Conservation (phyloP, 2,888 invertebrate genomes). For the Amiota mariae region DNA sequence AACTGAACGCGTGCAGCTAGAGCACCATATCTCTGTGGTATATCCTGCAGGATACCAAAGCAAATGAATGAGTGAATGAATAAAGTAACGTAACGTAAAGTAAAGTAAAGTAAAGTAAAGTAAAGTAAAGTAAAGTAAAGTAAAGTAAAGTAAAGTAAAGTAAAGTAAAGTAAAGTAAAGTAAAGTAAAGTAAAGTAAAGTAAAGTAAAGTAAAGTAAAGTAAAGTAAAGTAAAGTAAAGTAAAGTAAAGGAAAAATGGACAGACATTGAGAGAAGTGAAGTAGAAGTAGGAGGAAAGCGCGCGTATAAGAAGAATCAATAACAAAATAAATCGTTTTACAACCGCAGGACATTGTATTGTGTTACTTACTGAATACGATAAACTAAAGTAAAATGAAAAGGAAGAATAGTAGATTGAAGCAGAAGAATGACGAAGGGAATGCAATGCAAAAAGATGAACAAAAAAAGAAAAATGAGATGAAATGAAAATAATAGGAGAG, state of each 20-base stretch:
- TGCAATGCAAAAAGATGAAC: background rate
- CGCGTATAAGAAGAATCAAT: slow-evolving; percentile 63
- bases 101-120: background rate
- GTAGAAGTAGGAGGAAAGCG: slow-evolving; percentile 31
- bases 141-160: too few relatives aligned
- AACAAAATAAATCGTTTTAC: slow-evolving; percentile 68
- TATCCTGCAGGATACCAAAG: slow-evolving; percentile 45
- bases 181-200: background rate
- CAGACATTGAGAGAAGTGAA: too few relatives aligned
- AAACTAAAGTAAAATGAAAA: slow-evolving; percentile 53
- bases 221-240: background rate
- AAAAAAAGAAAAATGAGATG: background rate
- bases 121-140: background rate
- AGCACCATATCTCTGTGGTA: background rate
- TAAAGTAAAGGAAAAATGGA: too few relatives aligned
- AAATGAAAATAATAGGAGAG: slow-evolving; percentile 1
- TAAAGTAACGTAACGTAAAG: background rate
- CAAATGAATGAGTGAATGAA: background rate
- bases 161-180: background rate
- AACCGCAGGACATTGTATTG: slow-evolving; percentile 68
- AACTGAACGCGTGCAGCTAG: slow-evolving; percentile 59
- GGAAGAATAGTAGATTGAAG: slow-evolving; percentile 44
- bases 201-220: too few relatives aligned
- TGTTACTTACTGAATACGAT: slow-evolving; percentile 55
- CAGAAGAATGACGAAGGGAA: background rate